Percentiles rank a stretch among this genome's conserved stretches.
Conservation (phyloP, 2,888 invertebrate species). For the Incurvaria masculella region DNA sequence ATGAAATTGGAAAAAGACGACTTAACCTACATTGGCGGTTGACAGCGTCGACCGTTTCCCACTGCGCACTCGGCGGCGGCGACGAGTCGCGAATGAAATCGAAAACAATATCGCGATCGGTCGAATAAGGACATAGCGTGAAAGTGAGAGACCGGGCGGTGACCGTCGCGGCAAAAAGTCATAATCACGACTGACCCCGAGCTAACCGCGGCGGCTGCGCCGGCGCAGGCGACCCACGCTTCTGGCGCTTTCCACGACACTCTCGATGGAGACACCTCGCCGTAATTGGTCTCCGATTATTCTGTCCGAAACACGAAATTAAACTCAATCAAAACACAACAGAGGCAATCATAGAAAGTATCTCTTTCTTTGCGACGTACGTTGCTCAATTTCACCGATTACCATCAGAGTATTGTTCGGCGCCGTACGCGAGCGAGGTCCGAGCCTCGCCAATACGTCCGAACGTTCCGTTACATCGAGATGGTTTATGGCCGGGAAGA, state of each 20-base stretch:
- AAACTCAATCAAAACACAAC: neutral
- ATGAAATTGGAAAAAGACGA: too few species aligned
- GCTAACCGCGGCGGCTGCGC: neutral
- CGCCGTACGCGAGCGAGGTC: neutral
- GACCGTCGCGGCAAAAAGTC: slow-evolving; percentile 18
- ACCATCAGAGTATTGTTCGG: neutral
- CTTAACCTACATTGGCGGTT: neutral
- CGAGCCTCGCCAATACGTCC: neutral
- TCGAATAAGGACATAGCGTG: slow-evolving; percentile 42
- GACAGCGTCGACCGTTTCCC: neutral
- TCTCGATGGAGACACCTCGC: neutral
- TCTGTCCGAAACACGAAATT: neutral
- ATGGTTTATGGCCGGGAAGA: neutral
- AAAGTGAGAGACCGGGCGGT: slow-evolving; percentile 30
- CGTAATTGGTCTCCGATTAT: neutral
- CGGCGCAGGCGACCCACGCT: neutral
- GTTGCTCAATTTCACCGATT: neutral
- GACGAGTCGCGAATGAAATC: slow-evolving; percentile 25
- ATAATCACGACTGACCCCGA: slow-evolving; percentile 25
- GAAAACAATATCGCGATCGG: slow-evolving; percentile 33
- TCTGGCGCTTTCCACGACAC: neutral
- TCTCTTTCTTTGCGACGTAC: neutral
- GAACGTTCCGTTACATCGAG: too few species aligned
- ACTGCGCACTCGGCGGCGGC: neutral
- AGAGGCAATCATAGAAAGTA: neutral